These are phyloP conservation scores for Heliconius nattereri DNA, from an alignment of 1,140 invertebrate genomes.

Conservation along the genomic window DNA sequence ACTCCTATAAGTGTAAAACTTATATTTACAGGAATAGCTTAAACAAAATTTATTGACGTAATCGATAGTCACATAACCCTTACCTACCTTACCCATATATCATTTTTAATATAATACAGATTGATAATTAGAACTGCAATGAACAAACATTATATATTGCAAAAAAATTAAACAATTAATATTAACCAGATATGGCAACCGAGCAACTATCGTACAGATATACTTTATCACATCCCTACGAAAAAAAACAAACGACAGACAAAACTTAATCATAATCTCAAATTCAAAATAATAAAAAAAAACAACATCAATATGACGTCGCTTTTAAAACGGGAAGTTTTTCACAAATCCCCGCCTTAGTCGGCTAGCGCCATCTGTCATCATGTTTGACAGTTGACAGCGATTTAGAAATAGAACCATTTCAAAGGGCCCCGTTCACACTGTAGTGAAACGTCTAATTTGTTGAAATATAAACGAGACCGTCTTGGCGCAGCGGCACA, in stretches of 20 bases:
- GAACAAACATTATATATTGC: too few relatives aligned
- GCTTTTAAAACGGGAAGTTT: conserved; percentile 35
- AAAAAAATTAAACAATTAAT: too few relatives aligned
- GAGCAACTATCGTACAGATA: not conserved
- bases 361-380: conserved; percentile 73
- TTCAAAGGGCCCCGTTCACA: conserved; percentile 38
- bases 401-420: conserved; percentile 68
- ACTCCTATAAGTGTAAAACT: too few relatives aligned
- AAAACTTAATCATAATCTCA: conserved; percentile 13
- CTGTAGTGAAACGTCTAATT: conserved; percentile 14
- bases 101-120: too few relatives aligned
- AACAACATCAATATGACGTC: conserved; percentile 19
- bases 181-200: too few relatives aligned
- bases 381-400: conserved; percentile 73
- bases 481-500: too few relatives aligned
- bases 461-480: not conserved
- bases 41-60: too few relatives aligned
- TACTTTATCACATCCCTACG: not conserved
- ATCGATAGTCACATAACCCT: too few relatives aligned
- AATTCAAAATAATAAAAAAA: not conserved
- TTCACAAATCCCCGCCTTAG: conserved; percentile 59
- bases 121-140: too few relatives aligned
- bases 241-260: not conserved
- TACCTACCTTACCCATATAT: too few relatives aligned
- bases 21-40: too few relatives aligned